Base-by-base conservation (phyloP, 1,140 invertebrate genomes). In the Hestina assimilis region DNA sequence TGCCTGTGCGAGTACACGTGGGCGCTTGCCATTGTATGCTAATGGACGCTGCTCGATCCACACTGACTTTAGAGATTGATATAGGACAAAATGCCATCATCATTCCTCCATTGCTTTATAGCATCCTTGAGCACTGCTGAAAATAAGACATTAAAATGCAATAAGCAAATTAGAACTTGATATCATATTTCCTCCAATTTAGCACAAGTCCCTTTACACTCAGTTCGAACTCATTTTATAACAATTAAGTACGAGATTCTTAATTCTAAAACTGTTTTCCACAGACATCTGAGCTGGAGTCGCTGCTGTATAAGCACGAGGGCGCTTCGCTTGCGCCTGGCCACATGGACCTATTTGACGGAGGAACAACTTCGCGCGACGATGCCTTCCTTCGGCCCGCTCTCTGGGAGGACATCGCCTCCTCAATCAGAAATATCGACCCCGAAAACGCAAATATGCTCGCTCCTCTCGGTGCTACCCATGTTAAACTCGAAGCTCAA, bases 381-480 rank as follows among this genome's bases (percentile, higher is more conserved):
- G 95, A 96, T 87, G 93, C 94, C 29, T 96, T 95, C 83, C 91
- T 95, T 60, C 92, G 94, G 69, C 95, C 95, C 6, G 93, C 93
- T 9, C 90, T 95, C 4, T 96, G 95, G 95, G 95, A 96, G 83
- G 95, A 96, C 89, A 96, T 96, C 76, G 93, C 95, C 38, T 95
- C 94, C 72, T 95, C 94, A 66, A 96, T 96, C 78, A 93, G 95
- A 69, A 96, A 96, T 80, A 93, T 96, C 62, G 95, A 96, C 78
- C 95, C 95, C 9, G 95, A 96, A 78, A 96, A 95, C 76, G 94
- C 95, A n/a, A 94, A 95, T 75, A 95, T 96, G 94, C 87, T 96
- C 59, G 93, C 92, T 28, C 90, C 77, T 47, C 89, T 73, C 74
- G 88, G 81, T 8, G 80, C 89, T 14, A 89, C 92, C 6, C 92